Evolutionary conservation across 2,113 vertebrate genomes (phyloP).

Genomic region (Erinaceus europaeus): DNA sequence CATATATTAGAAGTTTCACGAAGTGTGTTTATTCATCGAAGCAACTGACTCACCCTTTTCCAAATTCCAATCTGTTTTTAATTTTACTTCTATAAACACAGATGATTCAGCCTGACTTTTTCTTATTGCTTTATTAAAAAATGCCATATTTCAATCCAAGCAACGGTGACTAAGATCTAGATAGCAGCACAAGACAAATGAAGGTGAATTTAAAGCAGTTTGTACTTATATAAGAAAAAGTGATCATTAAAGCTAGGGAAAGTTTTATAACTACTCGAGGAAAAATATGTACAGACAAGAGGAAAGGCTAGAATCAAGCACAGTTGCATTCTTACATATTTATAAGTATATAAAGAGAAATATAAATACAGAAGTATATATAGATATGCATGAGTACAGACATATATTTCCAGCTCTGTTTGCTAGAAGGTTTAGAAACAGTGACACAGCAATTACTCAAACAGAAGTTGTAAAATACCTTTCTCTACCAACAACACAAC

Average conservation of each 20-base stretch:
- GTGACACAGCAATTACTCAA: not conserved
- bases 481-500: not conserved
- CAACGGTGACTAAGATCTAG: not conserved
- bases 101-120: not conserved
- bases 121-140: not conserved
- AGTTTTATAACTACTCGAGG: not conserved
- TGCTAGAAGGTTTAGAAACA: not conserved
- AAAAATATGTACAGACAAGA: not conserved
- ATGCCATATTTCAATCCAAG: not conserved
- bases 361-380: not conserved
- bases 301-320: not conserved
- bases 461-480: not conserved
- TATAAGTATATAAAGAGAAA: not conserved
- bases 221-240: not conserved
- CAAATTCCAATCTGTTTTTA: constrained; percentile 22
- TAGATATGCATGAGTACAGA: not conserved
- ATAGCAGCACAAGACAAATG: not conserved
- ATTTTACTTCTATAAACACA: constrained; percentile 10
- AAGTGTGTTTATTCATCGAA: not conserved
- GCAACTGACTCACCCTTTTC: not conserved
- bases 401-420: not conserved
- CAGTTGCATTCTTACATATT: not conserved
- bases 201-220: not conserved
- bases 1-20: not conserved
- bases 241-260: not conserved